A percentile compares a stretch with the other conserved stretches of the same genome.
Evolutionary conservation across 2,797 vertebrate species (phyloP).

Genomic region (Coreius guichenoti): DNA sequence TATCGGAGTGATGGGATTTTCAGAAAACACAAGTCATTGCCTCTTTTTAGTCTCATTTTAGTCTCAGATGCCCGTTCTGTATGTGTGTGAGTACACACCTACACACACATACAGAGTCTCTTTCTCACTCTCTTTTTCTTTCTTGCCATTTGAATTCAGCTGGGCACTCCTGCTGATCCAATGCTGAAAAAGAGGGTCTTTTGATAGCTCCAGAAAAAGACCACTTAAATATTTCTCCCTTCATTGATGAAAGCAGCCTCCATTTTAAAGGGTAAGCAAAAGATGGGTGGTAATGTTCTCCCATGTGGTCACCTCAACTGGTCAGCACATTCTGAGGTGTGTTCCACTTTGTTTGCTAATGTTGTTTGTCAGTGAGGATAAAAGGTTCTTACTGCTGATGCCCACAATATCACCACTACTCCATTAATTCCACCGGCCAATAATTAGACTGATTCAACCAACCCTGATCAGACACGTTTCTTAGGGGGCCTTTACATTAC

Average conservation of each 20-base stretch:
- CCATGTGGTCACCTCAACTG: slow-evolving; percentile 8
- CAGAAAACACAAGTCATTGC: slow-evolving; percentile 19
- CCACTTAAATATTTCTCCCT: slow-evolving; percentile 44
- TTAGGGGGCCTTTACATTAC: background rate
- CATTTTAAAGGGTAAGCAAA: slow-evolving; percentile 12
- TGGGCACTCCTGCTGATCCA: slow-evolving; percentile 42
- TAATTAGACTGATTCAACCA: background rate
- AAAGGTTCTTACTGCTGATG: slow-evolving; percentile 30
- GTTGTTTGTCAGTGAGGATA: slow-evolving; percentile 26
- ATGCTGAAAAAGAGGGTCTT: slow-evolving; percentile 53
- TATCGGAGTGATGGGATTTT: slow-evolving; percentile 19
- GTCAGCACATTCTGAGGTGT: slow-evolving; percentile 35
- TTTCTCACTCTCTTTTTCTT: slow-evolving; percentile 37
- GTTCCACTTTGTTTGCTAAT: slow-evolving; percentile 34
- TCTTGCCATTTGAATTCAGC: slow-evolving; percentile 57
- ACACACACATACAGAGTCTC: slow-evolving; percentile 43
- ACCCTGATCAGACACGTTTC: background rate
- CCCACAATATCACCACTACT: slow-evolving; percentile 18
- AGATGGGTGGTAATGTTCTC: slow-evolving; percentile 6
- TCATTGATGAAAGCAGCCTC: slow-evolving; percentile 21
- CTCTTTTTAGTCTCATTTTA: slow-evolving; percentile 41
- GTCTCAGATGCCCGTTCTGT: slow-evolving; percentile 3
- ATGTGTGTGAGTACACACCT: slow-evolving; percentile 6
- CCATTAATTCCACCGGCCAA: background rate
- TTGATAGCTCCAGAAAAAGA: slow-evolving; percentile 40